phyloP scores from a whole-genome alignment of 2,888 invertebrate genomes.

The Pachycephus smyrnensis region DNA sequence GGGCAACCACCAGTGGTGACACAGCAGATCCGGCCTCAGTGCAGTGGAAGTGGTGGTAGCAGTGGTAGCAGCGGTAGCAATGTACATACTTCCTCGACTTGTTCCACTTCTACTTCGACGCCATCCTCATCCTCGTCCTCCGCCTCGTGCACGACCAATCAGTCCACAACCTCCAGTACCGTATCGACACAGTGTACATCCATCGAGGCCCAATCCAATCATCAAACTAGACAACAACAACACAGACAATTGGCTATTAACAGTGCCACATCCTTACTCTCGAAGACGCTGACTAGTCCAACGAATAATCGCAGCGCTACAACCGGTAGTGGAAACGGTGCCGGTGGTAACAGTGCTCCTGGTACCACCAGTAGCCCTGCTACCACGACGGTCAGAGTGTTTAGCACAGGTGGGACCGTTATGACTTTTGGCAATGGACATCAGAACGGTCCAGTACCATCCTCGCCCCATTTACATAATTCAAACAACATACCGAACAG shows the following conservation, averaged over 20 bases:
- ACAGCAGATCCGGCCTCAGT: conserved; percentile 50
- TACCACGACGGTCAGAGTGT: conserved; percentile 3
- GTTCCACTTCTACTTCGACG: conserved; percentile 21
- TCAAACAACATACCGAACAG: conserved; percentile 43
- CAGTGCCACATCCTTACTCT: conserved; percentile 56
- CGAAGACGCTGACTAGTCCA: conserved; percentile 64
- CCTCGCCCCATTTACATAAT: conserved; percentile 37
- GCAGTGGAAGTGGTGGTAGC: conserved; percentile 52
- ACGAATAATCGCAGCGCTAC: conserved; percentile 55
- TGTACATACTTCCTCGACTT: conserved; percentile 42
- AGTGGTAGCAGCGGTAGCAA: conserved; percentile 43
- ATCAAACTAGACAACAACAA: conserved; percentile 44
- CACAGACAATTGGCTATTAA: conserved; percentile 50
- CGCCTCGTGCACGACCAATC: conserved; percentile 29
- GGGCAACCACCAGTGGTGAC: conserved; percentile 37
- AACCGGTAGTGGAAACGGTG: conserved; percentile 32
- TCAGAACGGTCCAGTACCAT: conserved; percentile 56
- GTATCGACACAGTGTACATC: conserved; percentile 45
- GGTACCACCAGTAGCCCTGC: conserved; percentile 27
- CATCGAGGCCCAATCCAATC: conserved; percentile 43
- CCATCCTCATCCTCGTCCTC: conserved; percentile 26
- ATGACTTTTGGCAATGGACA: conserved; percentile 62
- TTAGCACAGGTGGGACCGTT: conserved; percentile 31
- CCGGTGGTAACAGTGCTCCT: conserved; percentile 44
- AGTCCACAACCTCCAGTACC: conserved; percentile 40